A percentile compares a stretch with the other conserved stretches of the same genome.
Conservation (phyloP, 2,888 invertebrate genomes). For the Xylophagus ater region DNA sequence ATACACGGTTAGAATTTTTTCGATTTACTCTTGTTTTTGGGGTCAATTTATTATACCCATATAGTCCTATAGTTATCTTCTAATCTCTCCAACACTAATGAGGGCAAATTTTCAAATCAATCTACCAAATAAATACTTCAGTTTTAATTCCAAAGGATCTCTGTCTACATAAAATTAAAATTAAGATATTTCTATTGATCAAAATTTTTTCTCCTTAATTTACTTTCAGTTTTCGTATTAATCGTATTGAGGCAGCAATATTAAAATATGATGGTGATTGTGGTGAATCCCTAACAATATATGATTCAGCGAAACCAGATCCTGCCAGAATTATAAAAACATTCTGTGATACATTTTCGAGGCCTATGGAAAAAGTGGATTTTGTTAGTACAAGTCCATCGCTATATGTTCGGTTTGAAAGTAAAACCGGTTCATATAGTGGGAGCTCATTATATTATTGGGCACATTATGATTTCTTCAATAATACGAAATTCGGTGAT, state of each 20-base stretch:
- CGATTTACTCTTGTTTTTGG: no score
- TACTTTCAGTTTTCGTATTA: conserved; percentile 65
- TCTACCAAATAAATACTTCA: no score
- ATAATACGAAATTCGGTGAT: conserved; percentile 77
- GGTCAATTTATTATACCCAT: no score
- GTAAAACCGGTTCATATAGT: conserved; percentile 85
- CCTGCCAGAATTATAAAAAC: conserved; percentile 86
- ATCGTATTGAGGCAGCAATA: conserved; percentile 80
- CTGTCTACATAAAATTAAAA: no score
- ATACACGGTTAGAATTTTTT: no score
- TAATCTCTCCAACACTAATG: no score
- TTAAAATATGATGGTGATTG: conserved; percentile 78
- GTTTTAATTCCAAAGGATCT: no score
- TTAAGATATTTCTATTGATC: no score
- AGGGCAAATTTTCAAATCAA: no score
- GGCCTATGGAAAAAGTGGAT: conserved; percentile 87
- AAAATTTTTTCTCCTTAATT: conserved; percentile 25
- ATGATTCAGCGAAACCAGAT: conserved; percentile 79
- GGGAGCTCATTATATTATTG: conserved; percentile 91
- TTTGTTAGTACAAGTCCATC: conserved; percentile 82
- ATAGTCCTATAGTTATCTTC: no score
- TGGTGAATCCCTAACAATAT: conserved; percentile 79
- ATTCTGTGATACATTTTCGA: conserved; percentile 87
- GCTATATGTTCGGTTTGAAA: conserved; percentile 78
- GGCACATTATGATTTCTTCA: conserved; percentile 91